Percentiles rank a stretch among this genome's conserved stretches.
These are phyloP conservation scores for Hirundichthys speculiger DNA, from an alignment of 2,113 vertebrate species.

Conservation along the genomic window DNA sequence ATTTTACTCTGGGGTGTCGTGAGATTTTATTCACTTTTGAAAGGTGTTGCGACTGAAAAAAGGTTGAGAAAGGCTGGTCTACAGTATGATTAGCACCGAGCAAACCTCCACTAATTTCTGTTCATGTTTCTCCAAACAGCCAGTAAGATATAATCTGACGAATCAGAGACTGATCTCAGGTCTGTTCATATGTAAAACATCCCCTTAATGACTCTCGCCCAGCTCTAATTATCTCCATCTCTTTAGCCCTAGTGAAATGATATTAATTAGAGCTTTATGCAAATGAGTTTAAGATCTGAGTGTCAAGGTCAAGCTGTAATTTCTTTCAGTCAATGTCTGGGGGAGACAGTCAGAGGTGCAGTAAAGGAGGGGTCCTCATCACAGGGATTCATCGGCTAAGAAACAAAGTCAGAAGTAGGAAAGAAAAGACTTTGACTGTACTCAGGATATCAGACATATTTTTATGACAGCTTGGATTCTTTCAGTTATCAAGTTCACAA, in stretches of 20 bases:
- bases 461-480: not conserved
- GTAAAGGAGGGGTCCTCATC: not conserved
- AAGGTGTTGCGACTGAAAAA: too few species aligned
- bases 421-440: not conserved
- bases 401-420: not conserved
- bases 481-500: too few species aligned
- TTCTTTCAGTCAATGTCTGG: too few species aligned
- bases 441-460: not conserved
- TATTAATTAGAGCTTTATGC: conserved; percentile 72
- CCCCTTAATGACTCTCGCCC: conserved; percentile 55
- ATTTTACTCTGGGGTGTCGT: too few species aligned
- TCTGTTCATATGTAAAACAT: conserved; percentile 33
- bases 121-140: not conserved
- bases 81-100: too few species aligned
- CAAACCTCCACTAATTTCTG: too few species aligned
- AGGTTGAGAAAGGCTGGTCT: too few species aligned
- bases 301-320: conserved; percentile 45
- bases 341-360: conserved; percentile 10
- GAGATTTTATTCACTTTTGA: too few species aligned
- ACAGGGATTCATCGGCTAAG: conserved; percentile 7
- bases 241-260: conserved; percentile 63
- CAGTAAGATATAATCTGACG: conserved; percentile 1
- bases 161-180: conserved; percentile 29
- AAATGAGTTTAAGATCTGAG: conserved; percentile 55
- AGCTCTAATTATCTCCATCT: conserved; percentile 55